phyloP scores from a whole-genome alignment of 2,797 vertebrate genomes.

The Eulemur mongoz region DNA sequence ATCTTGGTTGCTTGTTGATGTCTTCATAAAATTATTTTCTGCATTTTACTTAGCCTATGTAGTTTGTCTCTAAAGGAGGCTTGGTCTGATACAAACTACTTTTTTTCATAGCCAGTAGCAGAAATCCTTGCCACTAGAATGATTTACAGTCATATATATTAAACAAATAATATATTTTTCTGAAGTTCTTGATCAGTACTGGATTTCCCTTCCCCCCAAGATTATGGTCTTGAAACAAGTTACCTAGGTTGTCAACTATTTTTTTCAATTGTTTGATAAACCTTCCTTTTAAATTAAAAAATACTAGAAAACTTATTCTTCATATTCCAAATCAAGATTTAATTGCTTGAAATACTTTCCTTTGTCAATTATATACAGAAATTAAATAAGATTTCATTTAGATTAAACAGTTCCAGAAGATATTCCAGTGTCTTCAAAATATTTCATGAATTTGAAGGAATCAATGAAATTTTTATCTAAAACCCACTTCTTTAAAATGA shows the following conservation, averaged over 20 bases:
- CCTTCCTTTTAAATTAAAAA: not conserved
- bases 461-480: not conserved
- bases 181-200: not conserved
- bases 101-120: not conserved
- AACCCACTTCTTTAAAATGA: not conserved
- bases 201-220: not conserved
- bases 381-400: not conserved
- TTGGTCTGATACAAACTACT: not conserved
- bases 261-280: not conserved
- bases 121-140: not conserved
- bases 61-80: not conserved
- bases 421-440: conserved; percentile 23
- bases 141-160: not conserved
- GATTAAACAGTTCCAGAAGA: not conserved
- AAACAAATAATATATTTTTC: not conserved
- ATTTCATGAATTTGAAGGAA: not conserved
- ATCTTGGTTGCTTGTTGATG: not conserved
- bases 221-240: not conserved
- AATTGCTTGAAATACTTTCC: not conserved
- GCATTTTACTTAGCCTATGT: not conserved
- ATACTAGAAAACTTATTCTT: not conserved
- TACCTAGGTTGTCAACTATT: not conserved
- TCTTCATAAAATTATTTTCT: not conserved
- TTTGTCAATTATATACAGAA: not conserved
- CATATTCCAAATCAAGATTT: conserved; percentile 20